These are phyloP conservation scores for Beris chalybata DNA, from an alignment of 2,888 invertebrate genomes.

Conservation along the genomic window DNA sequence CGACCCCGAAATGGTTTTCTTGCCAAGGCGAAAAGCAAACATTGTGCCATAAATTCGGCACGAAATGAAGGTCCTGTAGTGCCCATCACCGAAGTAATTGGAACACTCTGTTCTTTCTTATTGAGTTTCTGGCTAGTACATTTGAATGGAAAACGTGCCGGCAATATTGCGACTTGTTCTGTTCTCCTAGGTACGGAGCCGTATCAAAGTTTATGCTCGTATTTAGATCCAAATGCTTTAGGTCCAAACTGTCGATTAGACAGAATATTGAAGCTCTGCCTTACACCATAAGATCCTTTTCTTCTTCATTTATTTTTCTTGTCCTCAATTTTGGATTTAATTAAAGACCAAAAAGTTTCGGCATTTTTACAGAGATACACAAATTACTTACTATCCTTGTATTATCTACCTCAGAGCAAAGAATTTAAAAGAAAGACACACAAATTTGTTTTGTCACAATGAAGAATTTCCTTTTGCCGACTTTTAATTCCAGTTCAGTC, in stretches of 20 bases:
- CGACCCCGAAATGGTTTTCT: slow-evolving; percentile 6
- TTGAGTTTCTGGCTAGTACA: slow-evolving; percentile 19
- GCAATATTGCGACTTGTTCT: slow-evolving; percentile 12
- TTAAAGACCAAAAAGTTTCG: slow-evolving; percentile 8
- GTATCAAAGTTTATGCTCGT: slow-evolving; percentile 29
- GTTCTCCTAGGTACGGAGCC: slow-evolving; percentile 4
- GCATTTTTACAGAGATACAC: no score
- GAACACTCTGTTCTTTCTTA: slow-evolving; percentile 27
- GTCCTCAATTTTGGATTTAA: slow-evolving; percentile 14
- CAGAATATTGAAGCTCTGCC: slow-evolving; percentile 22
- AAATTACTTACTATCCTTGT: no score
- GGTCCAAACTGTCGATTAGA: slow-evolving; percentile 32
- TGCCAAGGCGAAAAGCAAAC: slow-evolving; percentile 3
- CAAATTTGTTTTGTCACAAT: background rate
- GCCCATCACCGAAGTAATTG: slow-evolving; percentile 28
- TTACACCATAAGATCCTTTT: slow-evolving; percentile 14
- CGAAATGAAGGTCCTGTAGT: slow-evolving; percentile 14
- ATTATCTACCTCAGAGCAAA: background rate
- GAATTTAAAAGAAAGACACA: background rate
- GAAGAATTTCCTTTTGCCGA: slow-evolving; percentile 1
- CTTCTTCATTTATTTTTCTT: slow-evolving; percentile 15
- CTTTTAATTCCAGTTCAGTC: background rate
- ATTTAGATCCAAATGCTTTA: slow-evolving; percentile 31
- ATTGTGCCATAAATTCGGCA: slow-evolving; percentile 27
- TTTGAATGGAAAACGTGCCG: slow-evolving; percentile 26